phyloP scores from a whole-genome alignment of 2,113 vertebrate species.

The Perca schrenkii region DNA sequence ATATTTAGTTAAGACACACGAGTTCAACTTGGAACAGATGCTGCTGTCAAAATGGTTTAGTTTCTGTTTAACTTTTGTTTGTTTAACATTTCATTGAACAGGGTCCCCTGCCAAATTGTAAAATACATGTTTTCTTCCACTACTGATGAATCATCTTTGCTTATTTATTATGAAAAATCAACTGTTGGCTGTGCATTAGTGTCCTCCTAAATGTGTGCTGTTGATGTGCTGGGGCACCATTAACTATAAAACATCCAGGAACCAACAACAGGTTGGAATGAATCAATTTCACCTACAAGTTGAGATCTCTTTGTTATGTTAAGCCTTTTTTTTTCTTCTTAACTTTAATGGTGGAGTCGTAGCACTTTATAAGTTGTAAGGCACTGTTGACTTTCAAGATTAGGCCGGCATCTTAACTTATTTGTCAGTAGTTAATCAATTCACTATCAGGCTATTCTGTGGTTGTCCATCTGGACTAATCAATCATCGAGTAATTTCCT shows the following conservation, averaged over 20 bases:
- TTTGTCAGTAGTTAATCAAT: conserved; percentile 32
- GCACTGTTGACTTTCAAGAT: conserved; percentile 52
- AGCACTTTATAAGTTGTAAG: conserved; percentile 70
- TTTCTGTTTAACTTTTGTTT: conserved; percentile 3
- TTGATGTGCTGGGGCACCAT: conserved; percentile 37
- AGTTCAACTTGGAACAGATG: conserved; percentile 40
- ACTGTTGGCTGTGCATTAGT: conserved; percentile 32
- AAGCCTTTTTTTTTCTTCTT: conserved; percentile 29
- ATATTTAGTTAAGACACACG: conserved; percentile 37
- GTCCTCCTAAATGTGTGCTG: conserved; percentile 31
- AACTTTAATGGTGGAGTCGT: conserved; percentile 28
- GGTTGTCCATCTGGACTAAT: conserved; percentile 22
- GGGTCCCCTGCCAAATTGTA: conserved; percentile 25
- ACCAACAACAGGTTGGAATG: conserved; percentile 5
- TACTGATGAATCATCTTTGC: conserved; percentile 31
- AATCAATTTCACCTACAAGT: conserved; percentile 7
- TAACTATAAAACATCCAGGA: conserved; percentile 25
- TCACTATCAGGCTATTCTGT: conserved; percentile 17
- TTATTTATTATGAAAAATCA: conserved; percentile 67
- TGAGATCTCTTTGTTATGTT: conserved; percentile 29
- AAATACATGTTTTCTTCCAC: background rate
- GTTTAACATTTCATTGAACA: conserved; percentile 32
- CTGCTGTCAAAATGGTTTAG: conserved; percentile 40
- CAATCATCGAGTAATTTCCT: conserved; percentile 17
- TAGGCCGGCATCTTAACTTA: conserved; percentile 13